phyloP scores from a whole-genome alignment of 2,888 invertebrate species.

The Mactromeris polynyma region DNA sequence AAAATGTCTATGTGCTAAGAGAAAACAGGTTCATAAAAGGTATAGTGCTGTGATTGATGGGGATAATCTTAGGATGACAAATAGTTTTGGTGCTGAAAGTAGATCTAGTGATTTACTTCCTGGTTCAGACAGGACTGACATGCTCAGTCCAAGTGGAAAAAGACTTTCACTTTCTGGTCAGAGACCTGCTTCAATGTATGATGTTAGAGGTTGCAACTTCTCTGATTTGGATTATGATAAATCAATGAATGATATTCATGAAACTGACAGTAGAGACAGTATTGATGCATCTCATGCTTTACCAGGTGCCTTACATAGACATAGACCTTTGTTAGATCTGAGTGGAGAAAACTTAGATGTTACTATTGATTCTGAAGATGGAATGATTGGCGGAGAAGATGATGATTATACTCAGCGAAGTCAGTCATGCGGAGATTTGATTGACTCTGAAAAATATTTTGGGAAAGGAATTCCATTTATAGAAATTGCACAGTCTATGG shows the following conservation, averaged over 20 bases:
- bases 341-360: constrained; percentile 65
- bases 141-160: not conserved
- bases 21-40: not conserved
- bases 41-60: constrained; percentile 21
- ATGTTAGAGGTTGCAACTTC: constrained; percentile 20
- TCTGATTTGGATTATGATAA: not conserved
- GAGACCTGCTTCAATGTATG: constrained; percentile 52
- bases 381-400: constrained; percentile 20
- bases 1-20: constrained; percentile 30
- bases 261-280: not conserved
- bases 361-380: constrained; percentile 46
- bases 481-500: constrained; percentile 21
- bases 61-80: not conserved
- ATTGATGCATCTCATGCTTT: constrained; percentile 14
- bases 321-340: constrained; percentile 55
- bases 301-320: constrained; percentile 40
- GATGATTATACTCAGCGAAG: constrained; percentile 34
- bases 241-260: constrained; percentile 13
- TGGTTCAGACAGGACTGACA: not conserved
- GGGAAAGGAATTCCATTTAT: constrained; percentile 18
- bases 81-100: constrained; percentile 10
- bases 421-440: constrained; percentile 53
- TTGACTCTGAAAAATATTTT: constrained; percentile 24
- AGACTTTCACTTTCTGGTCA: not conserved
- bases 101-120: constrained; percentile 31